Conservation (phyloP, 2,888 invertebrate genomes). For the Crematogaster levior region DNA sequence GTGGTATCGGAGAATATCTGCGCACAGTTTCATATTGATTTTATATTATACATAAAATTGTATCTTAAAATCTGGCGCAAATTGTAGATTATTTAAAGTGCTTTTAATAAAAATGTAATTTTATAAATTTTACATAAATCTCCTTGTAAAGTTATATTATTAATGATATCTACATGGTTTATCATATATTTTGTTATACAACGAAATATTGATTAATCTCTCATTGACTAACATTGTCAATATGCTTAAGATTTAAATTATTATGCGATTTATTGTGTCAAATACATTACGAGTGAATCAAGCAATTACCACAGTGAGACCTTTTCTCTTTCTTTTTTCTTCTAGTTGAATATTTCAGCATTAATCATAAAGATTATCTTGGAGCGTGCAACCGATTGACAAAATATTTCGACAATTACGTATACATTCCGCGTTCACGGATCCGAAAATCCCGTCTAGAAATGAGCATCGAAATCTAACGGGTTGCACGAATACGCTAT, state of each 20-base stretch:
- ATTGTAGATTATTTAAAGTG: background rate
- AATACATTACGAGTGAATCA: background rate
- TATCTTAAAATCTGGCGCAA: background rate
- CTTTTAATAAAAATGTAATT: background rate
- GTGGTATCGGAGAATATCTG: background rate
- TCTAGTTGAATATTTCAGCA: background rate
- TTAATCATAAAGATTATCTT: background rate
- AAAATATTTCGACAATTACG: background rate
- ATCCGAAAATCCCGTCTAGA: background rate
- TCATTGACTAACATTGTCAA: background rate
- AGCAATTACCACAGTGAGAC: background rate
- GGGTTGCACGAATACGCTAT: background rate
- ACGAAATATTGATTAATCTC: background rate
- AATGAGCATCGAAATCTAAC: slow-evolving; percentile 1
- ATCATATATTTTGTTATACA: background rate
- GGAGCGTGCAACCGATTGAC: slow-evolving; percentile 8
- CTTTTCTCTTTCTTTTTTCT: background rate
- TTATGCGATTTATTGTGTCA: background rate
- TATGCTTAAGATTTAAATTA: background rate
- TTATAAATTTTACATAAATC: background rate
- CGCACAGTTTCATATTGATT: background rate
- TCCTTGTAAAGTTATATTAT: background rate
- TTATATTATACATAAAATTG: background rate
- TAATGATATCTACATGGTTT: background rate
- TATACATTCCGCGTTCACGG: background rate